Evolutionary conservation across 2,888 invertebrate species (phyloP).

Genomic region (Drosophila silvestris): DNA sequence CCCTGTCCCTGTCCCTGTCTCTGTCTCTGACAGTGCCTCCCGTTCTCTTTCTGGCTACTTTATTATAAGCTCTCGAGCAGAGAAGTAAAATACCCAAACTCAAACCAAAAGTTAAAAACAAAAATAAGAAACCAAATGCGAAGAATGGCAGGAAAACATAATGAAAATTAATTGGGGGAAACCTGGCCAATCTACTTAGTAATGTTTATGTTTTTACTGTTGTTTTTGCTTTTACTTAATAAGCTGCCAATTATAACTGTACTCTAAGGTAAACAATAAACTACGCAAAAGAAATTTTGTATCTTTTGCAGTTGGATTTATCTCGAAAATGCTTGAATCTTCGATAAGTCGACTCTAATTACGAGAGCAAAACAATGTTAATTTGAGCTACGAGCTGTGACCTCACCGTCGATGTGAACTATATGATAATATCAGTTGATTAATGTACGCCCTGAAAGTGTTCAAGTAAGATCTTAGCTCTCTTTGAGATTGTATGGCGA

Average conservation of each 20-base stretch:
- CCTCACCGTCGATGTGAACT: background rate
- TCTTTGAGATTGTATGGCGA: background rate
- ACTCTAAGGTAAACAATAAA: constrained; percentile 8
- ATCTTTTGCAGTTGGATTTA: background rate
- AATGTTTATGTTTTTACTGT: constrained; percentile 3
- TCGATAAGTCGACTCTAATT: background rate
- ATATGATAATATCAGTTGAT: background rate
- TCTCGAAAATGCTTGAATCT: background rate
- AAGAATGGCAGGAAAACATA: constrained; percentile 43
- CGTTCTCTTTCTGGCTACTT: background rate
- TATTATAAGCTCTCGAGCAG: constrained; percentile 6
- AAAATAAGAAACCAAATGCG: constrained; percentile 1
- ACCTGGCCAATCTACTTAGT: constrained; percentile 42
- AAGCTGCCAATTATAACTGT: constrained; percentile 19
- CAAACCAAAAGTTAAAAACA: background rate
- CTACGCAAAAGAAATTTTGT: background rate
- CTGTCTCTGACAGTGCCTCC: background rate
- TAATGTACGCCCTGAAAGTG: background rate
- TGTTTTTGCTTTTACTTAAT: background rate
- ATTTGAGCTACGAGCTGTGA: background rate
- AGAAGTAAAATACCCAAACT: constrained; percentile 1
- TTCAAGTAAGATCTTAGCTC: background rate
- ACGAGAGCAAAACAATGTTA: background rate
- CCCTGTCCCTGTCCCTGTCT: background rate
- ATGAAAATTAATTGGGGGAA: constrained; percentile 67